Evolutionary conservation across 2,888 invertebrate genomes (phyloP).

Genomic region (Drosophila nigricruria): DNA sequence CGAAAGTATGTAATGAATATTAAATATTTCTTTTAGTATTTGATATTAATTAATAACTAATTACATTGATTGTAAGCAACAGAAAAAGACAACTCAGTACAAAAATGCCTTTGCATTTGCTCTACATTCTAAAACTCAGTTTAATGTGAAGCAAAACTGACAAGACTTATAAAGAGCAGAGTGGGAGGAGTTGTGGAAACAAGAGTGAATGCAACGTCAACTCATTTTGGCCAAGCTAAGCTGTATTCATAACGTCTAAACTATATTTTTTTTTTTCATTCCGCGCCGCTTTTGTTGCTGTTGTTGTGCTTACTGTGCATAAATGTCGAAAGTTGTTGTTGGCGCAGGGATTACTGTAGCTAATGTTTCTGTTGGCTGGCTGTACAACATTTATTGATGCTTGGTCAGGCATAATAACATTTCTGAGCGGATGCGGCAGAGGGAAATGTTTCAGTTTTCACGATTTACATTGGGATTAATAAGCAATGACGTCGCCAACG

Average conservation of each 20-base stretch:
- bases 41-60: too few species aligned
- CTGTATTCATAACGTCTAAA: slow-evolving; percentile 74
- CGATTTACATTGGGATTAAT: slow-evolving; percentile 70
- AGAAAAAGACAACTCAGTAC: too few species aligned
- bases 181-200: slow-evolving; percentile 24
- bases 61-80: too few species aligned
- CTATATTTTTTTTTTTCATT: slow-evolving; percentile 58
- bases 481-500: slow-evolving; percentile 50
- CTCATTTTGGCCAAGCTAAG: slow-evolving; percentile 77
- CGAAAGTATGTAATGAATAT: too few species aligned
- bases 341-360: slow-evolving; percentile 46
- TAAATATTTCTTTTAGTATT: too few species aligned
- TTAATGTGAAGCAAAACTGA: slow-evolving; percentile 14
- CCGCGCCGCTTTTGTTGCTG: slow-evolving; percentile 33
- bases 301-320: slow-evolving; percentile 25
- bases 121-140: background rate
- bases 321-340: slow-evolving; percentile 38
- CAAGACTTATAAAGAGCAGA: slow-evolving; percentile 27
- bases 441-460: slow-evolving; percentile 12
- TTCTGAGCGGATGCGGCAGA: slow-evolving; percentile 12
- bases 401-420: slow-evolving; percentile 58
- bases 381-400: slow-evolving; percentile 76
- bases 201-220: slow-evolving; percentile 47
- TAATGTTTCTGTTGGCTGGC: slow-evolving; percentile 27
- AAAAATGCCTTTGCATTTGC: too few species aligned